phyloP scores from a whole-genome alignment of 2,888 invertebrate species.

The Eristalis arbustorum region DNA sequence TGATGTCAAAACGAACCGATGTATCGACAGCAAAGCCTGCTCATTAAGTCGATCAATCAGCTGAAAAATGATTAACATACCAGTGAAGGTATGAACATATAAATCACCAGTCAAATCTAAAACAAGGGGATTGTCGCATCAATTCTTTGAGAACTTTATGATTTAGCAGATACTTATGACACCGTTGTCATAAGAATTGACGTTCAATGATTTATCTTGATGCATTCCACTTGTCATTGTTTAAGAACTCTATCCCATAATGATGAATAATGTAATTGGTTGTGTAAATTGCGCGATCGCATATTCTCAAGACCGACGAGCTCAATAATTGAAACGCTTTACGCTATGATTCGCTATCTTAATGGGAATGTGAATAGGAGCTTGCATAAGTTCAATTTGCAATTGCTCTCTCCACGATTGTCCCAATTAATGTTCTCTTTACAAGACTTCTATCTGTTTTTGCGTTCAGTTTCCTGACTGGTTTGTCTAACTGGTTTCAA shows the following conservation, averaged over 20 bases:
- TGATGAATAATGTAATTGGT: neutral
- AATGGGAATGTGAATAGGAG: neutral
- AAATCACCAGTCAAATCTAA: too few species aligned
- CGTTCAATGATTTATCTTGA: too few species aligned
- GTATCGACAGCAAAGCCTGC: too few species aligned
- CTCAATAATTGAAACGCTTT: neutral
- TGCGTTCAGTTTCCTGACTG: too few species aligned
- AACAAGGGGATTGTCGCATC: neutral
- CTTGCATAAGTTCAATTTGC: neutral
- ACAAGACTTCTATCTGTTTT: too few species aligned
- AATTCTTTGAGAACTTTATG: neutral
- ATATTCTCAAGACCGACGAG: neutral
- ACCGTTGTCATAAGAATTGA: neutral
- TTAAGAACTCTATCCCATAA: too few species aligned
- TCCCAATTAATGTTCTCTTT: neutral
- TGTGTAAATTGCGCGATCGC: neutral
- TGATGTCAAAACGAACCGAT: too few species aligned
- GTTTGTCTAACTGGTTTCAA: too few species aligned
- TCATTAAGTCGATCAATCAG: too few species aligned
- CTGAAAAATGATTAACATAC: too few species aligned
- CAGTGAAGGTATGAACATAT: too few species aligned
- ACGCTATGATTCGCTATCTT: neutral
- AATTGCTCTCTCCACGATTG: neutral
- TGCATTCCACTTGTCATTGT: neutral
- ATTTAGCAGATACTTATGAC: neutral